Base-by-base conservation (phyloP, 2,888 invertebrate genomes). In the Arctia plantaginis region DNA sequence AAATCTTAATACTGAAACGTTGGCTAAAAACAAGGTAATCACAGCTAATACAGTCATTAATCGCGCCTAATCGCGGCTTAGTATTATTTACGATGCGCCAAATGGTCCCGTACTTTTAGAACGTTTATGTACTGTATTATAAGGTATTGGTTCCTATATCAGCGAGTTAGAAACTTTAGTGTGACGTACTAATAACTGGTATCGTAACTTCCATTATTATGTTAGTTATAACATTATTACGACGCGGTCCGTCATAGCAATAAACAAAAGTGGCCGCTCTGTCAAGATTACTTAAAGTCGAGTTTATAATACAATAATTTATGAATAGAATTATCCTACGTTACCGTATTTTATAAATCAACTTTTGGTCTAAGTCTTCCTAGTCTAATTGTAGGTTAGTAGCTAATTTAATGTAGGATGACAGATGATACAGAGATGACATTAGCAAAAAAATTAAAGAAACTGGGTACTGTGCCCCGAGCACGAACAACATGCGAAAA, bases 61-160 rank as follows among this genome's bases (percentile, higher is more conserved):
- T 83, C 80, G 67, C 72, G 74, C 68, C 77, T 80, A 79, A 81
- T 80, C 75, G 39, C 51, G 77, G 77, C 73, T 85, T 84, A 85
- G 30, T 73, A 79, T 71, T 79, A 80, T 81, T 81, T 82, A 84
- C 75, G 70, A 76, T 70, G 70, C 69, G 70, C 62, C 64, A 78
- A 82, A 79, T 74, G 64, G 71, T 55, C 70, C 72, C 64, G 62
- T 72, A 67, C 70, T 65, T 74, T 55, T 72, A 75, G 64, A 75
- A 66, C 69, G 64, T 81, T 68, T 76, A 30, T 64, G 27, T 55
- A 70, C 44, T 10, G 69, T 75, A 59, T 73, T 23, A 2, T 66
- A 65, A 74, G 44, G 64, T 0, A 41, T 3, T 30, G 71, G 71
- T 71, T 30, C 20, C 6, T 13, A 20, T 70, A 33, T 33, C 7